Percentiles rank a stretch among this genome's conserved stretches.
These are phyloP conservation scores for Antennarius maculatus DNA, from an alignment of 2,797 vertebrate genomes.

Conservation along the genomic window DNA sequence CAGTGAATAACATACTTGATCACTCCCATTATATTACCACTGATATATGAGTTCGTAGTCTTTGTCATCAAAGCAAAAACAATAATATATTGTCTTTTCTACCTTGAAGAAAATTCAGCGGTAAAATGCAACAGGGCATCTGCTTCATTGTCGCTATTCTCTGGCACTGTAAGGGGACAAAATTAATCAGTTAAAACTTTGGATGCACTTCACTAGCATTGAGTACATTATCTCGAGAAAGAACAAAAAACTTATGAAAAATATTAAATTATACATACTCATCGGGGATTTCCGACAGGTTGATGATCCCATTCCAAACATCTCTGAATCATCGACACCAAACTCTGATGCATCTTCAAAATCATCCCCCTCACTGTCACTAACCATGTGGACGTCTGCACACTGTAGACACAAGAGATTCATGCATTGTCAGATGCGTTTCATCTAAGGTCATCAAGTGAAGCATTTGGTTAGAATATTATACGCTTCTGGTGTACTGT, in stretches of 20 bases:
- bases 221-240: background rate
- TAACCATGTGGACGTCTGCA: conserved; percentile 99
- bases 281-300: conserved; percentile 94
- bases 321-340: conserved; percentile 97
- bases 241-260: background rate
- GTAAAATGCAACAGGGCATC: conserved; percentile 99
- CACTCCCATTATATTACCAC: background rate
- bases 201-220: background rate
- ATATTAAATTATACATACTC: conserved; percentile 83
- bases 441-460: background rate
- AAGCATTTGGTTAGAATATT: conserved; percentile 9
- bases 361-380: conserved; percentile 97
- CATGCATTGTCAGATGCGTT: background rate
- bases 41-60: background rate
- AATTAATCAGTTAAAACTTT: conserved; percentile 3
- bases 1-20: conserved; percentile 3
- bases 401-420: conserved; percentile 75
- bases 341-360: conserved; percentile 98
- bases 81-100: conserved; percentile 44
- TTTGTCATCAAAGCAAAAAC: background rate
- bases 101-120: conserved; percentile 99
- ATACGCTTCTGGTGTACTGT: background rate
- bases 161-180: conserved; percentile 88
- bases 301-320: conserved; percentile 94
- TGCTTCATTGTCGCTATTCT: conserved; percentile 98